Base-by-base conservation (phyloP, 2,797 vertebrate species). In the Hydrocynus forskahlii region DNA sequence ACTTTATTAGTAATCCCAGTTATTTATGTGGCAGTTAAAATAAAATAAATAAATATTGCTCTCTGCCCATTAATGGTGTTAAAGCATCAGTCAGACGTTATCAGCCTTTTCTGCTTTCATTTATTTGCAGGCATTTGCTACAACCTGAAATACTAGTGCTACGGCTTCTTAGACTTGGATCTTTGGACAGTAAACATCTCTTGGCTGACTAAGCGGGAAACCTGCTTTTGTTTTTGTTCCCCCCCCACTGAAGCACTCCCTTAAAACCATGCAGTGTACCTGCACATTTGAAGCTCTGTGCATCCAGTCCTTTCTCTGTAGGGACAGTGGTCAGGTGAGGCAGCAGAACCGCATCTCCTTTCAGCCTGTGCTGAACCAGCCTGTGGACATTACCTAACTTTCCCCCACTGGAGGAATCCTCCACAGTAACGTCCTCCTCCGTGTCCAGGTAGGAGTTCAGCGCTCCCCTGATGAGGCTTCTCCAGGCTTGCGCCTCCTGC, bases 221-320 rank as follows among this genome's bases (percentile, higher is more conserved):
- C 2, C 35, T n/a, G n/a, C n/a, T n/a, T n/a, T 2, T 35, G 35
- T 2, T 29, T n/a, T n/a, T n/a, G n/a, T n/a, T 29, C 29, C 29
- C 29, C 29, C 29, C 35, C 4, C 23, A 13, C 9, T 21, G 21
- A 57, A 35, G 6, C 9, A 57, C 7, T 19, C 8, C 21, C 13
- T 64, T 40, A 35, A 14, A n/a, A 67, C 8, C 38, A 12, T 7
- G n/a, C 25, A 10, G 40, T 43, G 0, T 92, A 99, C 98, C 97
- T 95, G 97, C 97, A 76, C 98, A 99, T 91, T 95, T 98, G 91
- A 96, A 99, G 91, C 92, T 94, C 92, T 99, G 97, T 0, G 92
- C 81, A 79, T 98, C 97, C 71, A 99, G 89, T 1, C 97, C 98
- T 71, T 94, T 98, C 91, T 98, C 96, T 0, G 83, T 86, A 2